Evolutionary conservation across 2,113 vertebrate species (phyloP).

Genomic region (Datnioides undecimradiatus): DNA sequence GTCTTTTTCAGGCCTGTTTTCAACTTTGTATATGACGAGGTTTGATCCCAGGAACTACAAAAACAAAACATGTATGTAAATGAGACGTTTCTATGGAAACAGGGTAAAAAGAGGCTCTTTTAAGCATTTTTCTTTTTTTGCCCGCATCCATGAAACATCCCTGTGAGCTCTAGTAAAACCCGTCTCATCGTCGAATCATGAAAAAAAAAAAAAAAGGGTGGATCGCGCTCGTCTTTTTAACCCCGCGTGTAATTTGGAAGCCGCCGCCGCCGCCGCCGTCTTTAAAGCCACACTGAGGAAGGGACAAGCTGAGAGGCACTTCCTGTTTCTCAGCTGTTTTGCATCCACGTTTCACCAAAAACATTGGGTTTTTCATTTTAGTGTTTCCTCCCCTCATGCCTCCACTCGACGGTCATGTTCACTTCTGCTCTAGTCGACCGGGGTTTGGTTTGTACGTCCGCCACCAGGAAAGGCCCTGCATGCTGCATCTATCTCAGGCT

Average conservation of each 20-base stretch:
- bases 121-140: conserved; percentile 48
- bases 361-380: not conserved
- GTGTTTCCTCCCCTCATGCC: not conserved
- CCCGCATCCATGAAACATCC: conserved; percentile 20
- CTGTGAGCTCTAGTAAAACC: not conserved
- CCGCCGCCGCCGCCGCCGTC: not conserved
- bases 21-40: conserved; percentile 66
- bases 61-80: conserved; percentile 47
- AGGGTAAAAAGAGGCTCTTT: conserved; percentile 62
- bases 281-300: not conserved
- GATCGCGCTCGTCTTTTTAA: conserved; percentile 5
- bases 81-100: conserved; percentile 74
- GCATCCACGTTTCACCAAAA: not conserved
- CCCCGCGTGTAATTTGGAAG: not conserved
- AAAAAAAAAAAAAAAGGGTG: conserved; percentile 2
- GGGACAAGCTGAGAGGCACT: not conserved
- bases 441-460: conserved; percentile 26
- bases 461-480: conserved; percentile 71
- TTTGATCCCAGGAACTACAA: conserved; percentile 46
- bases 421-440: not conserved
- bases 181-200: not conserved
- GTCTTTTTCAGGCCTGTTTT: conserved; percentile 67
- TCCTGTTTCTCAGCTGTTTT: not conserved
- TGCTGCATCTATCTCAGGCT: conserved; percentile 80
- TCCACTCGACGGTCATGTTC: not conserved